Conservation (phyloP, 2,797 vertebrate species). For the Gephyroberyx darwinii region DNA sequence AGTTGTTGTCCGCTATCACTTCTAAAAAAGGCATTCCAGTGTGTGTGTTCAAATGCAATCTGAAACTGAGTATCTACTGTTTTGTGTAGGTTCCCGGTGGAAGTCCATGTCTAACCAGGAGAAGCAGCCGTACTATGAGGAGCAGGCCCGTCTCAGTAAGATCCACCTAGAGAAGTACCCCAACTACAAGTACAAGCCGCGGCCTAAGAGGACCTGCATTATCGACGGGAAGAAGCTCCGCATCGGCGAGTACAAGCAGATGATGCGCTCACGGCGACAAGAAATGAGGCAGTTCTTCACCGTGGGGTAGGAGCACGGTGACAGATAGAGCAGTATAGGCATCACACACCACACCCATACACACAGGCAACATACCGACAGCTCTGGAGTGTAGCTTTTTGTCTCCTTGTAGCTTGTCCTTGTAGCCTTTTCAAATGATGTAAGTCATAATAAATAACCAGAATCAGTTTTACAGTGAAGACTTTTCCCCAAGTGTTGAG, state of each 20-base stretch:
- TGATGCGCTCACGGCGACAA: conserved; percentile 98
- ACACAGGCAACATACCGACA: conserved; percentile 7
- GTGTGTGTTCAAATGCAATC: conserved; percentile 17
- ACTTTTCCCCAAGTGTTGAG: conserved; percentile 25
- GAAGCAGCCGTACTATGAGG: conserved; percentile 98
- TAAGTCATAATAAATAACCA: neutral
- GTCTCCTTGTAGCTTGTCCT: neutral
- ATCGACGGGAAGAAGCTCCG: conserved; percentile 98
- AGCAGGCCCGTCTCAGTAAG: conserved; percentile 98
- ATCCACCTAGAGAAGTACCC: conserved; percentile 99
- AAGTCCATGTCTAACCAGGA: conserved; percentile 99
- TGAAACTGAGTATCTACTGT: neutral
- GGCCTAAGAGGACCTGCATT: conserved; percentile 99
- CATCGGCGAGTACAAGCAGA: conserved; percentile 98
- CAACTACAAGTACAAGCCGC: conserved; percentile 99
- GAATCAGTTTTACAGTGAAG: neutral
- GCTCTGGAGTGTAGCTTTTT: conserved; percentile 2
- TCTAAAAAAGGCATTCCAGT: neutral
- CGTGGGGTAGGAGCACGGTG: conserved; percentile 87
- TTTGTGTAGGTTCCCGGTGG: conserved; percentile 91
- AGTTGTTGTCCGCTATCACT: neutral
- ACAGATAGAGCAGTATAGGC: conserved; percentile 24
- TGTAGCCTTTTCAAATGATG: neutral
- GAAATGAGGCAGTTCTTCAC: conserved; percentile 99
- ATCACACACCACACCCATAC: conserved; percentile 4